These are phyloP conservation scores for Phymatocera aterrima DNA, from an alignment of 2,888 invertebrate species.

Conservation along the genomic window DNA sequence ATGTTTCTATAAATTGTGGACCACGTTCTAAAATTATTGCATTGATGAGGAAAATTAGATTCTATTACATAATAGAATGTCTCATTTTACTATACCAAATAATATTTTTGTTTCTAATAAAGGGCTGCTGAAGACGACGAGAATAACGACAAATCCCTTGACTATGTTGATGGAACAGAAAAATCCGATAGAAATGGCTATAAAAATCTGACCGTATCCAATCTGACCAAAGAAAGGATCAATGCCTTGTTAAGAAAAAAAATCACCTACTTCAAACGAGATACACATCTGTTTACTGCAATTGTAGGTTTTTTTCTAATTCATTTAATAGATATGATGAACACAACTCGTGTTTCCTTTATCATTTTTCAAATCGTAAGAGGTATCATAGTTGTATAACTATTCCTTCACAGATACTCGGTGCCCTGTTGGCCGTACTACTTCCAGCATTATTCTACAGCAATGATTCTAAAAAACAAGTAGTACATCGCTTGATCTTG, in stretches of 20 bases:
- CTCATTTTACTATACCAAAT: not conserved
- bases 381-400: not conserved
- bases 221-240: slow-evolving; percentile 65
- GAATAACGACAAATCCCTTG: not conserved
- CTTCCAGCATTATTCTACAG: slow-evolving; percentile 67
- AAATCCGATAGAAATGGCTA: slow-evolving; percentile 58
- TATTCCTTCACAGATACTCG: slow-evolving; percentile 59
- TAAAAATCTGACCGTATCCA: slow-evolving; percentile 63
- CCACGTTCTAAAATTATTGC: not conserved
- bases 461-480: slow-evolving; percentile 53
- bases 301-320: slow-evolving; percentile 3
- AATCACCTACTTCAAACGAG: slow-evolving; percentile 65
- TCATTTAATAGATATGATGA: not conserved
- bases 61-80: not conserved
- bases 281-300: slow-evolving; percentile 55
- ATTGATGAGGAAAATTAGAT: not conserved
- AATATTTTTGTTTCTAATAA: slow-evolving; percentile 7
- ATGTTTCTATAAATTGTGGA: not conserved
- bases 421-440: slow-evolving; percentile 66
- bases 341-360: not conserved
- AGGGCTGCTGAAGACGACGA: slow-evolving; percentile 68
- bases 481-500: slow-evolving; percentile 67
- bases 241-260: slow-evolving; percentile 71
- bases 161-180: slow-evolving; percentile 46
- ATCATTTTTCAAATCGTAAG: not conserved